Evolutionary conservation across 1,140 invertebrate species (phyloP), one percentile per base, ranked within the genome.

Genomic region (Lordiphosa stackelbergi): DNA sequence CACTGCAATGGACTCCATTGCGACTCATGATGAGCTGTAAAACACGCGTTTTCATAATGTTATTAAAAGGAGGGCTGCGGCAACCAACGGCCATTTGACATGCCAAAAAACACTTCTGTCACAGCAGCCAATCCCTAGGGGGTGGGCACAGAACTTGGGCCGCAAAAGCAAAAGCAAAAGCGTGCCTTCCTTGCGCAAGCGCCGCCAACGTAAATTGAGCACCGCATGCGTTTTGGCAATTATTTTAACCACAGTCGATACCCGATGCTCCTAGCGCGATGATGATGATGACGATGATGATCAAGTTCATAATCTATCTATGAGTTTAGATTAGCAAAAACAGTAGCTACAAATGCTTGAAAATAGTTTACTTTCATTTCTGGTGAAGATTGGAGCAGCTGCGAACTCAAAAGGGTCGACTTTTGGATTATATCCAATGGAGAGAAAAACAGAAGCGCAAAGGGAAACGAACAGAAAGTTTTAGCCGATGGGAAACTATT

Each of bases 41-140:
- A 81, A 75, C 75, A 81, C 75, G 71, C 62, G 75, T 81, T 81
- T 75, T 81, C 77, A 71, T 69, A 75, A 81, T 81, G 71, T 81
- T 81, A 69, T 83, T 83, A 81, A 75, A 49, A 59, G 58, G 24
- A 31, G 43, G 55, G 19, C 36, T 42, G 43, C 28, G 59, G 36
- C 52, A 46, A 40, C 59, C 66, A 81, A 79, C 72, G 63, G 72
- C 71, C 75, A 81, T 81, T 81, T 81, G 77, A 81, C 75, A 81
- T 83, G 75, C 77, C 68, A 83, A 81, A 83, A 81, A 81, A 77
- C 77, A 81, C 75, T 81, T 81, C 72, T 81, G 77, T 77, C 75
- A 81, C 75, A 81, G 77, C 75, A 72, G 63, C 60, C 53, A 40
- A 52, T 40, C 63, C 57, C 56, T 69, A 62, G 68, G 68, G 51